Conservation (phyloP, 2,888 invertebrate genomes). For the Orgyia antiqua region DNA sequence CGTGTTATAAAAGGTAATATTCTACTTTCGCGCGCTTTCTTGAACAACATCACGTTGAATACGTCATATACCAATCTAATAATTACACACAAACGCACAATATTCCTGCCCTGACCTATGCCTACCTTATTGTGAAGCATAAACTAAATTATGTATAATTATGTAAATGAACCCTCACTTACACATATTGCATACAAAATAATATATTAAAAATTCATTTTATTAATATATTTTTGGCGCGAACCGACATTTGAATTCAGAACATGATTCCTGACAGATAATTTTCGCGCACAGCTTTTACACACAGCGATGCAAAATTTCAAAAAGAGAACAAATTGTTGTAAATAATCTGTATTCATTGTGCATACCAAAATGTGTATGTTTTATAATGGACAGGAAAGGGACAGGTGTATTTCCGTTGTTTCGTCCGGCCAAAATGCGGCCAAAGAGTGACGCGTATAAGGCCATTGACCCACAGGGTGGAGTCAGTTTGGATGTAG, state of each 20-base stretch:
- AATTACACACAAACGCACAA: conserved; percentile 26
- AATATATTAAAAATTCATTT: conserved; percentile 38
- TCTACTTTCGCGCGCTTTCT: too few species aligned
- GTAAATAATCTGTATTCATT: conserved; percentile 72
- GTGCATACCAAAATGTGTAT: conserved; percentile 64
- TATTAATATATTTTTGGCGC: conserved; percentile 56
- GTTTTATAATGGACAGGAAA: conserved; percentile 39
- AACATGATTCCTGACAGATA: conserved; percentile 51
- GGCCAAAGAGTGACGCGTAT: conserved; percentile 73
- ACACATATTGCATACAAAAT: conserved; percentile 37
- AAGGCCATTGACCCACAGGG: conserved; percentile 62
- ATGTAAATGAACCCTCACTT: conserved; percentile 27
- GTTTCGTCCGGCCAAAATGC: conserved; percentile 70
- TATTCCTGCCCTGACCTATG: conserved; percentile 60
- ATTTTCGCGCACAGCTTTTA: conserved; percentile 55
- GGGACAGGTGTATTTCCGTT: conserved; percentile 48
- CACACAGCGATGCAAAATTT: conserved; percentile 49
- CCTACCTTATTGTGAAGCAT: conserved; percentile 45
- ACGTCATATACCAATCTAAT: too few species aligned
- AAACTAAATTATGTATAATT: conserved; percentile 31
- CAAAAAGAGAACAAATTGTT: conserved; percentile 59
- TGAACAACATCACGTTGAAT: too few species aligned
- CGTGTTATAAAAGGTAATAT: too few species aligned
- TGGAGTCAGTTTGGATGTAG: conserved; percentile 33
- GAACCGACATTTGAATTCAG: conserved; percentile 50